These are phyloP conservation scores for Spilosoma lubricipeda DNA, from an alignment of 2,888 invertebrate species.

Conservation along the genomic window DNA sequence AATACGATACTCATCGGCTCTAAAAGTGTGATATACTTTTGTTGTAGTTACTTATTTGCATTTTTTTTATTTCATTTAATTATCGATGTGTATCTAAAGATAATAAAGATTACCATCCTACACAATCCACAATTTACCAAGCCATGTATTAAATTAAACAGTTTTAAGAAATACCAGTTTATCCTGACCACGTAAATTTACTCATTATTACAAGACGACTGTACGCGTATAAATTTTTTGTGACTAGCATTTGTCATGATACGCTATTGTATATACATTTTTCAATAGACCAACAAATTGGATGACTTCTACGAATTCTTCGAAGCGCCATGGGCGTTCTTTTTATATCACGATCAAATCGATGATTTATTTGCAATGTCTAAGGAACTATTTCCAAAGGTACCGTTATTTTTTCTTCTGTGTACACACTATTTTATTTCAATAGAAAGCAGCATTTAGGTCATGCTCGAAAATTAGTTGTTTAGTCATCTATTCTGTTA, in stretches of 20 bases:
- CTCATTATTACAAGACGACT: neutral
- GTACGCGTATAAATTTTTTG: conserved; percentile 2
- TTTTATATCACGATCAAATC: conserved; percentile 87
- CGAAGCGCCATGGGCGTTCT: conserved; percentile 88
- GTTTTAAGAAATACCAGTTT: neutral
- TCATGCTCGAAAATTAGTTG: neutral
- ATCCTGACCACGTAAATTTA: neutral
- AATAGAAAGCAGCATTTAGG: neutral
- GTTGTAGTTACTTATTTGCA: too few relatives aligned
- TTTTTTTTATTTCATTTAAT: neutral
- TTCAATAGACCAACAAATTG: conserved; percentile 81
- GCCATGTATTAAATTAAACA: neutral
- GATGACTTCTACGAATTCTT: conserved; percentile 89
- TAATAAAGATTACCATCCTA: neutral
- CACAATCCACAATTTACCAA: neutral
- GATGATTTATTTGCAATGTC: conserved; percentile 78
- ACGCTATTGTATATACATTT: conserved; percentile 31
- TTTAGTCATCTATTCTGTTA: neutral
- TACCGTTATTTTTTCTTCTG: conserved; percentile 34
- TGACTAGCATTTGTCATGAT: conserved; percentile 17
- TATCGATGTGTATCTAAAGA: neutral
- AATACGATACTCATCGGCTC: too few relatives aligned
- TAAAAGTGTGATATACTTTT: too few relatives aligned
- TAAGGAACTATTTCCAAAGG: conserved; percentile 77
- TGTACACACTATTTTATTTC: neutral